Evolutionary conservation across 2,797 vertebrate species (phyloP).

Genomic region (Cuniculus paca): DNA sequence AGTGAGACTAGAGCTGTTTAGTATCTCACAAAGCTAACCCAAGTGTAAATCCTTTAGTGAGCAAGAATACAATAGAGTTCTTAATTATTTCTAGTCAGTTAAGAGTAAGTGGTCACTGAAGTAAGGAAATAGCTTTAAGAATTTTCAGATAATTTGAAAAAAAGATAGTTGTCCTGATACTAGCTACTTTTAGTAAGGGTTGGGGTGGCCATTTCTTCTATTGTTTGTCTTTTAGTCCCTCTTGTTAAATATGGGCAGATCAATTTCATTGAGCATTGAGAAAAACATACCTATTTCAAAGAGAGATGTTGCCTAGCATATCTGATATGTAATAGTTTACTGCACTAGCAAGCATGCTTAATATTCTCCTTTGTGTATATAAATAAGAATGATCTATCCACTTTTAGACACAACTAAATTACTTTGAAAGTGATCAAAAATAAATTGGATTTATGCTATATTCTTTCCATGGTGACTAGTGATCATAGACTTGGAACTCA

Average conservation of each 20-base stretch:
- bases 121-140: slow-evolving; percentile 27
- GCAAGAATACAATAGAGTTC: neutral
- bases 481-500: slow-evolving; percentile 27
- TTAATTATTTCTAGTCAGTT: neutral
- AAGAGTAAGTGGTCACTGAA: neutral
- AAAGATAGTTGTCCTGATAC: neutral
- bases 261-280: slow-evolving; percentile 39
- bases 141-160: neutral
- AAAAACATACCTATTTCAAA: neutral
- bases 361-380: neutral
- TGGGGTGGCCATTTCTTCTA: neutral
- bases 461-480: neutral
- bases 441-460: neutral
- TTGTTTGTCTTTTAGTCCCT: neutral
- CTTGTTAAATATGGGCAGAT: neutral
- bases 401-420: slow-evolving; percentile 44
- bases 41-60: neutral
- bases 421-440: slow-evolving; percentile 12
- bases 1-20: neutral
- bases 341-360: neutral
- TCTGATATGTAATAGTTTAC: neutral
- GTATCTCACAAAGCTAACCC: neutral
- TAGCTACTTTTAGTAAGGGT: slow-evolving; percentile 38
- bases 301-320: neutral
- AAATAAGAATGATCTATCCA: neutral